A percentile compares a stretch with the other conserved stretches of the same genome.
Conservation (phyloP, 2,113 vertebrate genomes). For the Notechis scutatus region DNA sequence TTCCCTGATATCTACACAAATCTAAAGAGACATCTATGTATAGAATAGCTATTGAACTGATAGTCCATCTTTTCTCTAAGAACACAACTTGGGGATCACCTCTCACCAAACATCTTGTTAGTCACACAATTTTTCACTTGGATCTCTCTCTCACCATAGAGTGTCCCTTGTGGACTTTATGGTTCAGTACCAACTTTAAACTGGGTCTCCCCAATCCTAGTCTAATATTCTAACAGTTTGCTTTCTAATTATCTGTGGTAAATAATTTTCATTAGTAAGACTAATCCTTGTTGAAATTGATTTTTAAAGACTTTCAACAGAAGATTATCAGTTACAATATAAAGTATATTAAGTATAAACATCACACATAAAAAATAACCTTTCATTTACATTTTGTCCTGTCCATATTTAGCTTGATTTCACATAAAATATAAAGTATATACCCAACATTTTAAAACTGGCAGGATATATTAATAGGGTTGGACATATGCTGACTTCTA, state of each 20-base stretch:
- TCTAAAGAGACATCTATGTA: slow-evolving; percentile 51
- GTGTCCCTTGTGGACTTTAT: neutral
- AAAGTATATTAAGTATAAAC: neutral
- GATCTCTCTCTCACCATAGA: neutral
- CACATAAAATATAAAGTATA: slow-evolving; percentile 3
- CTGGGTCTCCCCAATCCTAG: neutral
- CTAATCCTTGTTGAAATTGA: slow-evolving; percentile 34
- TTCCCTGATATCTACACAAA: slow-evolving; percentile 30
- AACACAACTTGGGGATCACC: neutral
- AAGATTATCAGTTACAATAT: slow-evolving; percentile 35
- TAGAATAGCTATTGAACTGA: slow-evolving; percentile 20
- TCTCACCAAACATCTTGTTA: neutral
- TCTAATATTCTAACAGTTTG: neutral
- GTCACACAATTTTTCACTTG: neutral
- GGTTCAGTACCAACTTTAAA: neutral
- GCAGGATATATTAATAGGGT: slow-evolving; percentile 50
- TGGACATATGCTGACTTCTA: neutral
- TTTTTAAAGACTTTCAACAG: slow-evolving; percentile 49
- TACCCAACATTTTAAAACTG: slow-evolving; percentile 25
- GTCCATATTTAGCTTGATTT: slow-evolving; percentile 33
- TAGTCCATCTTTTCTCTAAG: neutral
- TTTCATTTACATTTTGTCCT: slow-evolving; percentile 12
- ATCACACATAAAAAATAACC: neutral
- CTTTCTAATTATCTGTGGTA: slow-evolving; percentile 61
- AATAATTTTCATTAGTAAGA: neutral